Evolutionary conservation across 2,888 invertebrate species (phyloP), one percentile per base, ranked within the genome.

Genomic region (Ceraclea dissimilis): DNA sequence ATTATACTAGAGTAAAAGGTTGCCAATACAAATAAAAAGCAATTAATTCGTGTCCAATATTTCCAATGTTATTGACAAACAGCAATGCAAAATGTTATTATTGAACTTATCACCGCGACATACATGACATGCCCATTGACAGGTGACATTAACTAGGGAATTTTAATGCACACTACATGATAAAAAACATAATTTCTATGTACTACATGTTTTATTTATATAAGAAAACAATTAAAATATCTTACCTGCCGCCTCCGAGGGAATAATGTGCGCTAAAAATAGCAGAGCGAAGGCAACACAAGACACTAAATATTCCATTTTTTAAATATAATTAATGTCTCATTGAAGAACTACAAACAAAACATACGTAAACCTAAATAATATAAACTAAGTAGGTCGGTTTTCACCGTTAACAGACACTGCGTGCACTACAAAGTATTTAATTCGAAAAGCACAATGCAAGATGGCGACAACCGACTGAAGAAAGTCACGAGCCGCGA

Each of bases 271-370:
- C 48, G 58, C 60, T 60, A 60, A 60, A 60, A 60, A 60, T 60
- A 60, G 60, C 58, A 58, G 53, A 44, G 56, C 49, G 51, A 60
- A 58, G 56, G 60, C 58, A 60, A 60, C 60, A 58, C 60, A 60
- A 58, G 60, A 60, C 60, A 60, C 60, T 60, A 60, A 60, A 56
- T 58, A 60, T 53, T 60, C 60, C 60, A 60, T 60, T 55, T 58
- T 60, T 26, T 26, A 4, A 52, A 50, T 54, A 57, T n/a, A n/a
- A n/a, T 60, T 60, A 57, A 55, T 58, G 55, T 49, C 57, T 60
- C 60, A 60, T 60, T 51, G 57, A 52, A 44, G 44, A 58, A 54
- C 54, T 58, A 54, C 51, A 46, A 47, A 46, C 13, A 55, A 55
- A 52, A 55, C 55, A 58, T 55, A 58, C 53, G 55, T 56, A 53